Base-by-base conservation (phyloP, 2,113 vertebrate genomes). In the Petaurus breviceps region DNA sequence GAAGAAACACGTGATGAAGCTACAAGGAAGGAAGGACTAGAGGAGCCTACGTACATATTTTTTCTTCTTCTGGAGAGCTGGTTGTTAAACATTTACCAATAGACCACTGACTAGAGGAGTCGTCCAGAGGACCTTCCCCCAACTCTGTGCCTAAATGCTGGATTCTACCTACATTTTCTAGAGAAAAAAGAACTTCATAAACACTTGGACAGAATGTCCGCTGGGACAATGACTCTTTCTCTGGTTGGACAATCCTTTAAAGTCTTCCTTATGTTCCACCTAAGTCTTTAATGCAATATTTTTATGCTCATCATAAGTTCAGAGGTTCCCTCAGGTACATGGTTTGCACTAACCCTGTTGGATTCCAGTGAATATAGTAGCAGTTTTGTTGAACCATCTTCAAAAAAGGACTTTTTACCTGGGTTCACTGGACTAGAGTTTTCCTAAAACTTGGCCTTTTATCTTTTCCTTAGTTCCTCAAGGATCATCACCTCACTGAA, bases 361-460 rank as follows among this genome's bases (percentile, higher is more conserved):
- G 95, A 96, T 95, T 93, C 94, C 90, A 47, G 0, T 47, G 90
- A 94, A 95, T 94, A 96, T 97, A 97, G 95, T 92, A 97, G 97
- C 93, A 46, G 90, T 93, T 97, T 98, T 96, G 95, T 96, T 97
- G 94, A 94, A 90, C 43, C 51, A 31, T 92, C 94, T 61, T 68
- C 6, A 94, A 95, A 96, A 94, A 96, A 95, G 93, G 96, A 97
- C 95, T 93, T 95, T 98, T 96, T 96, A 96, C 95, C 93, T n/a
- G 94, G 94, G 95, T 96, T 96, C 94, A 57, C 77, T 68, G 93
- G 95, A 54, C 97, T 92, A 49, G 26, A 89, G 92, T 26, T 52
- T 89, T 95, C 96, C 96, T 68, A 97, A 95, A 94, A 95, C 93
- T 61, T 57, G 92, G 89, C 95, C 97, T 98, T 98, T 98, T 96